phyloP scores from a whole-genome alignment of 2,797 vertebrate genomes.

The Hybognathus amarus region DNA sequence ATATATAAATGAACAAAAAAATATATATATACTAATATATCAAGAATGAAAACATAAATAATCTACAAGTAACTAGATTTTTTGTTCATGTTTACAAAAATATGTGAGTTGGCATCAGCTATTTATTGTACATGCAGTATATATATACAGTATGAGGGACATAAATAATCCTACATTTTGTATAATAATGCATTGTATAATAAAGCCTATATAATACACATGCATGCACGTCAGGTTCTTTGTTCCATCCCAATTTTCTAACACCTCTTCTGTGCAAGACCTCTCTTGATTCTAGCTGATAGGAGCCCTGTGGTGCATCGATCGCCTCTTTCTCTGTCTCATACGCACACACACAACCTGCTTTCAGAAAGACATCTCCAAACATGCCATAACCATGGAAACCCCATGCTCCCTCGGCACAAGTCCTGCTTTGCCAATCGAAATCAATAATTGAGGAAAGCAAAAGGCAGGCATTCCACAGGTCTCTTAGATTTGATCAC shows the following conservation, averaged over 20 bases:
- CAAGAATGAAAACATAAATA: not conserved
- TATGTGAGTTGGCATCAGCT: not conserved
- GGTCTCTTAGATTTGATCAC: constrained; percentile 27
- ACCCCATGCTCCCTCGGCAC: constrained; percentile 77
- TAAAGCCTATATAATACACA: constrained; percentile 16
- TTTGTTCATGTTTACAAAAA: not conserved
- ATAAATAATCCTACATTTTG: not conserved
- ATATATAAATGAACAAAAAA: not conserved
- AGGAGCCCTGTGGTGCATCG: constrained; percentile 44
- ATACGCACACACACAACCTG: constrained; percentile 29
- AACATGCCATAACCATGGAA: constrained; percentile 81
- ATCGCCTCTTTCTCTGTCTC: constrained; percentile 39
- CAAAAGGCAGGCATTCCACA: constrained; percentile 59
- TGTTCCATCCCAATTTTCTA: constrained; percentile 31
- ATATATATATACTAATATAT: not conserved
- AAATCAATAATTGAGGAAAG: constrained; percentile 67
- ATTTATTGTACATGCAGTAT: not conserved
- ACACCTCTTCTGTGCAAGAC: constrained; percentile 40
- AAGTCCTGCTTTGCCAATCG: constrained; percentile 76
- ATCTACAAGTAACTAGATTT: not conserved
- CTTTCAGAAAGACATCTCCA: constrained; percentile 56
- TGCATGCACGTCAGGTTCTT: constrained; percentile 9
- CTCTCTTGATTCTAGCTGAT: constrained; percentile 40
- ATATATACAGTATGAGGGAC: not conserved
- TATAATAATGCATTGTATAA: not conserved